Conservation (phyloP, 2,888 invertebrate species). For the Penaeus monodon region DNA sequence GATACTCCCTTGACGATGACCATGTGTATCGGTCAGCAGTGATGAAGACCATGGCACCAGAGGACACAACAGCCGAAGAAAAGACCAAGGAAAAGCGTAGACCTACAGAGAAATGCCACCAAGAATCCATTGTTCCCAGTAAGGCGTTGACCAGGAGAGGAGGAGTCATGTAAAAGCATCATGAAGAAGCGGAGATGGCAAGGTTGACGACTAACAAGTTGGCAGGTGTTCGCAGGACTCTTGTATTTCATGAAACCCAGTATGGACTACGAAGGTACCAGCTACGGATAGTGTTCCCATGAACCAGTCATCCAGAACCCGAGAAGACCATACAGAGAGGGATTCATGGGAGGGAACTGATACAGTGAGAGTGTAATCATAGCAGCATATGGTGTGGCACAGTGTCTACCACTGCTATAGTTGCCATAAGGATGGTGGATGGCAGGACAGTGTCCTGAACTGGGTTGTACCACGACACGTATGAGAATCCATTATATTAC, state of each 20-base stretch:
- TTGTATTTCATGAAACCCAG: constrained; percentile 67
- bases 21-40: constrained; percentile 70
- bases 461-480: constrained; percentile 8
- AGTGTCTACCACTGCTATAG: constrained; percentile 41
- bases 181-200: constrained; percentile 68
- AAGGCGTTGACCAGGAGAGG: constrained; percentile 70
- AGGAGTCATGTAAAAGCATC: constrained; percentile 63
- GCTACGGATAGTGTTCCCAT: constrained; percentile 56
- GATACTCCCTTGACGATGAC: constrained; percentile 69
- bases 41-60: constrained; percentile 70
- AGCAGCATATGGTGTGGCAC: constrained; percentile 65
- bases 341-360: constrained; percentile 66
- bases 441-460: background rate
- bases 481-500: too few relatives aligned
- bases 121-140: constrained; percentile 69
- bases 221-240: constrained; percentile 68
- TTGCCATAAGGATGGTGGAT: constrained; percentile 44
- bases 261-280: constrained; percentile 58
- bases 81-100: constrained; percentile 70
- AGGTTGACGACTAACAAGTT: constrained; percentile 69
- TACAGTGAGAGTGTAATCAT: constrained; percentile 67
- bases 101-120: constrained; percentile 69
- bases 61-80: constrained; percentile 71
- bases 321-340: constrained; percentile 63
- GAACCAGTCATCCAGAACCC: constrained; percentile 47